phyloP scores from a whole-genome alignment of 1,140 invertebrate species.

The Drosophila ohnishii region DNA sequence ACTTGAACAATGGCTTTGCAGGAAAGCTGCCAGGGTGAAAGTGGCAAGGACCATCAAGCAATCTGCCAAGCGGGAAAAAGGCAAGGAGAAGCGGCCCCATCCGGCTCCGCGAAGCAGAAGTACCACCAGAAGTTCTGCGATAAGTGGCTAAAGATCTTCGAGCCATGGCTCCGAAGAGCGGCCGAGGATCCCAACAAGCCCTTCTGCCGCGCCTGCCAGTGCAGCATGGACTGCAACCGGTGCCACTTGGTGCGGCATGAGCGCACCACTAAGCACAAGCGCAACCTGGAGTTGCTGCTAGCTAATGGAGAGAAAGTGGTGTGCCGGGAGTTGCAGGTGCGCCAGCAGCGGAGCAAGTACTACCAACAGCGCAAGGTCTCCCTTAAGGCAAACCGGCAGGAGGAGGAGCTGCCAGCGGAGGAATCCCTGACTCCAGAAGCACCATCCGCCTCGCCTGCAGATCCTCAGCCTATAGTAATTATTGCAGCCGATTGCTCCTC shows the following conservation, averaged over 20 bases:
- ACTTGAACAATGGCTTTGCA: conserved; percentile 8
- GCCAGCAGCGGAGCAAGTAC: conserved; percentile 75
- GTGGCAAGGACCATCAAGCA: conserved; percentile 42
- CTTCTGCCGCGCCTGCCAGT: conserved; percentile 74
- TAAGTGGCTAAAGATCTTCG: conserved; percentile 76
- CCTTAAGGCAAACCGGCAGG: conserved; percentile 2
- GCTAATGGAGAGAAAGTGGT: conserved; percentile 70
- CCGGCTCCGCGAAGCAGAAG: conserved; percentile 49
- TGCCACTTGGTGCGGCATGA: conserved; percentile 76
- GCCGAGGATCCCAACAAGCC: conserved; percentile 74
- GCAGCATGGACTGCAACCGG: conserved; percentile 75
- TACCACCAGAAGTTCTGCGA: conserved; percentile 76
- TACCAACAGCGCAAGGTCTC: conserved; percentile 61
- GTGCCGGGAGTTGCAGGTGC: conserved; percentile 62
- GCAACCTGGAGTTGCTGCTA: conserved; percentile 68
- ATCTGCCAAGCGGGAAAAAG: conserved; percentile 13
- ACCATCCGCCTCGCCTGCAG: no score
- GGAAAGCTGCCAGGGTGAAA: conserved; percentile 69
- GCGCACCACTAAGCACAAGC: conserved; percentile 70
- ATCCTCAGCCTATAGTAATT: background rate
- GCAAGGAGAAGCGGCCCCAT: conserved; percentile 9
- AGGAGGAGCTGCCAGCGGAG: background rate
- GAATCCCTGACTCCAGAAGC: background rate
- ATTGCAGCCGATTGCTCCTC: background rate
- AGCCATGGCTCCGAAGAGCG: conserved; percentile 68